These are phyloP conservation scores for Lepidocyrtoides sp. DNA, from an alignment of 2,888 invertebrate genomes.

Conservation along the genomic window DNA sequence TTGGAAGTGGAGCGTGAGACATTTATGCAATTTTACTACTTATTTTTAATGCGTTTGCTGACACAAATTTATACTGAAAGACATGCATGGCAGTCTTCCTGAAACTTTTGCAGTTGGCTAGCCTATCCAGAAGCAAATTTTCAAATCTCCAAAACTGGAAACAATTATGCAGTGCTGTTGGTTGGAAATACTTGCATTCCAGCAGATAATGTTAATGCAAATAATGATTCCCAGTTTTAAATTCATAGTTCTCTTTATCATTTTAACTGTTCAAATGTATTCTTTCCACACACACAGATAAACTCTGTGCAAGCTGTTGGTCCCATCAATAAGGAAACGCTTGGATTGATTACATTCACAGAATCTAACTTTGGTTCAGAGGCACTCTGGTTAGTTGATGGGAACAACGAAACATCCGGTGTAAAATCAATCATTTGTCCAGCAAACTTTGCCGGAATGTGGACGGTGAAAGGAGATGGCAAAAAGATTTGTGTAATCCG, in stretches of 20 bases:
- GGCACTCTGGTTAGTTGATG: neutral
- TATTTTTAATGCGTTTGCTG: no score
- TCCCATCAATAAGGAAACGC: neutral
- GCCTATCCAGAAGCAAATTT: conserved; percentile 55
- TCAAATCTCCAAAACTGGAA: neutral
- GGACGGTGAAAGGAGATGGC: conserved; percentile 61
- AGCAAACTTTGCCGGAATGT: neutral
- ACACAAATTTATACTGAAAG: no score
- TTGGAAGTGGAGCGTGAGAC: conserved; percentile 67
- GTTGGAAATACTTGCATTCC: conserved; percentile 58
- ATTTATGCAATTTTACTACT: no score
- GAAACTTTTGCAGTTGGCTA: conserved; percentile 51
- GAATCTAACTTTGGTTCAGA: conserved; percentile 37
- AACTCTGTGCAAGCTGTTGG: conserved; percentile 53
- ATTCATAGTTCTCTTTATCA: no score
- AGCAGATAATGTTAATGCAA: conserved; percentile 46
- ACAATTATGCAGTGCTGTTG: conserved; percentile 24
- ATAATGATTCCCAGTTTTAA: no score
- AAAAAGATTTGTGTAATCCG: conserved; percentile 42
- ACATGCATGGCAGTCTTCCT: neutral
- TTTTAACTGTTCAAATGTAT: no score
- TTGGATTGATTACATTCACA: conserved; percentile 40
- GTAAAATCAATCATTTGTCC: conserved; percentile 53
- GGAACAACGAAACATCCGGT: neutral
- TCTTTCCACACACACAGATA: no score